Percentiles rank a stretch among this genome's conserved stretches.
phyloP scores from a whole-genome alignment of 2,888 invertebrate genomes.

The Unio delphinus region DNA sequence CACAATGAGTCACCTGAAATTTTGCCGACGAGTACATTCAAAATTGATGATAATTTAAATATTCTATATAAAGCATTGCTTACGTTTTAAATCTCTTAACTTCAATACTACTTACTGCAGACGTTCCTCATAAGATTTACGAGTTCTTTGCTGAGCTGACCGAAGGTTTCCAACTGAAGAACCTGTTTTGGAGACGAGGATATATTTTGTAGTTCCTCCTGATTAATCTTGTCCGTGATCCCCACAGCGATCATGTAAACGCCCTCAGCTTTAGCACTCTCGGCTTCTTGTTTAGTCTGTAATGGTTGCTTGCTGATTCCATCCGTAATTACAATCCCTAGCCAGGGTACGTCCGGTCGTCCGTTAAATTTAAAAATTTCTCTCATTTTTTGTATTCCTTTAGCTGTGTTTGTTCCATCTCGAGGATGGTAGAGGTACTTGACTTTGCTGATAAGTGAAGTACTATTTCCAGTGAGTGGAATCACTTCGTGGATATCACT shows the following conservation, averaged over 20 bases:
- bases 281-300: slow-evolving; percentile 66
- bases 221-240: slow-evolving; percentile 61
- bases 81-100: no score
- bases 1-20: no score
- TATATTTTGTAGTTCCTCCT: slow-evolving; percentile 56
- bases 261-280: slow-evolving; percentile 59
- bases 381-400: slow-evolving; percentile 38
- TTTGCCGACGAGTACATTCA: no score
- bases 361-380: slow-evolving; percentile 28
- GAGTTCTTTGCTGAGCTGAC: slow-evolving; percentile 28
- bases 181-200: slow-evolving; percentile 44
- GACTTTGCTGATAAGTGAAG: slow-evolving; percentile 8
- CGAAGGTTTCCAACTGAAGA: slow-evolving; percentile 28
- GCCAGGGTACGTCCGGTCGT: slow-evolving; percentile 58
- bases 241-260: slow-evolving; percentile 65
- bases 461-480: slow-evolving; percentile 9
- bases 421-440: slow-evolving; percentile 26
- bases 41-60: no score
- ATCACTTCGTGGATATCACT: slow-evolving; percentile 5
- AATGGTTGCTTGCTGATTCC: slow-evolving; percentile 61
- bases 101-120: slow-evolving; percentile 30
- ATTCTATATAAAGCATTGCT: no score
- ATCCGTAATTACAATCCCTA: slow-evolving; percentile 70
- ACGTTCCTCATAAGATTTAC: slow-evolving; percentile 27
- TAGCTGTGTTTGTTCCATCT: slow-evolving; percentile 38